A percentile compares a stretch with the other conserved stretches of the same genome.
These are phyloP conservation scores for Leptatherina wallacei DNA, from an alignment of 2,797 vertebrate species.

Conservation along the genomic window DNA sequence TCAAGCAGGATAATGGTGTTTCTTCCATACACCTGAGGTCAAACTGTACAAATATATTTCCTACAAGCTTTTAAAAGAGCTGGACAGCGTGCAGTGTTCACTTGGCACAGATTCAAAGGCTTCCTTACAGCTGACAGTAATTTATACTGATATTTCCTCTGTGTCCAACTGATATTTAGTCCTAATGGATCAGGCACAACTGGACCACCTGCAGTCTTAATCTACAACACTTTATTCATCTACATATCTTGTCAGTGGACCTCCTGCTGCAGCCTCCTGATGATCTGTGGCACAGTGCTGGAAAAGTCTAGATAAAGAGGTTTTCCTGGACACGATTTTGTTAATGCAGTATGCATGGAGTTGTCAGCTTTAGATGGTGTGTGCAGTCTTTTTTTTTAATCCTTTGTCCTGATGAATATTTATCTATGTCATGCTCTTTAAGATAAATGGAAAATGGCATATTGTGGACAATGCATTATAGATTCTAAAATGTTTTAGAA, in stretches of 20 bases:
- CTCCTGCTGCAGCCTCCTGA: slow-evolving; percentile 30
- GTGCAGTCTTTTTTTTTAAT: slow-evolving; percentile 7
- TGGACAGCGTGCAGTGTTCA: not conserved
- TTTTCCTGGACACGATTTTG: slow-evolving; percentile 11
- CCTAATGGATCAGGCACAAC: slow-evolving; percentile 26
- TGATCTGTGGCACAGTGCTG: slow-evolving; percentile 22
- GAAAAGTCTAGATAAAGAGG: slow-evolving; percentile 25
- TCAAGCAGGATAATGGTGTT: not conserved
- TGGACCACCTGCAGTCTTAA: slow-evolving; percentile 51
- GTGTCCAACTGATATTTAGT: slow-evolving; percentile 26
- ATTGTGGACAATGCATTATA: not conserved
- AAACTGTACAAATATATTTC: not conserved
- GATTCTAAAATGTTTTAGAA: not conserved
- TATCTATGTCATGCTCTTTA: slow-evolving; percentile 4
- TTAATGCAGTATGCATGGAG: not conserved
- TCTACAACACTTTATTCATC: slow-evolving; percentile 48
- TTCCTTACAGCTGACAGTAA: slow-evolving; percentile 5
- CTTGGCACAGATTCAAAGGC: slow-evolving; percentile 1
- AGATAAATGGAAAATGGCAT: not conserved
- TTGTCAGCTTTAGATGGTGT: not conserved
- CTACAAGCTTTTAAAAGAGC: slow-evolving; percentile 4
- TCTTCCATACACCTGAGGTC: not conserved
- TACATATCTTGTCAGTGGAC: slow-evolving; percentile 39
- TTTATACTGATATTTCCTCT: slow-evolving; percentile 23
- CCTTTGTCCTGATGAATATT: not conserved